Evolutionary conservation across 2,888 invertebrate species (phyloP).

Genomic region (Drosophila algonquin): DNA sequence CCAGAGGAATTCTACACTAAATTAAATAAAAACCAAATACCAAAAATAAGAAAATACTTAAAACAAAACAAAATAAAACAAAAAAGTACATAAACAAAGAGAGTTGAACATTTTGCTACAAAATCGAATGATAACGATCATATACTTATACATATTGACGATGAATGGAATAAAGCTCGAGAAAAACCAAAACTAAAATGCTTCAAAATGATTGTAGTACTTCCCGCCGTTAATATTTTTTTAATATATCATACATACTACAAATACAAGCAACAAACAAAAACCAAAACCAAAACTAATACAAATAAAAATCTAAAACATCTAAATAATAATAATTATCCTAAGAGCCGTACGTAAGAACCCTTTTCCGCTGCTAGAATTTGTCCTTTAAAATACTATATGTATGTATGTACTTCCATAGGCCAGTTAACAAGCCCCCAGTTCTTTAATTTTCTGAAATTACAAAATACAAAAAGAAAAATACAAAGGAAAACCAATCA

Average conservation of each 20-base stretch:
- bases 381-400: conserved; percentile 50
- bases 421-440: conserved; percentile 22
- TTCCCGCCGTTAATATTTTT: conserved; percentile 80
- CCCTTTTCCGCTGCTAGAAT: conserved; percentile 54
- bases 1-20: conserved; percentile 45
- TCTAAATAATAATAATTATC: conserved; percentile 39
- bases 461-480: conserved; percentile 6
- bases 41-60: conserved; percentile 20
- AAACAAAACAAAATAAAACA: conserved; percentile 20
- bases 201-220: conserved; percentile 75
- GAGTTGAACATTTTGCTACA: conserved; percentile 65
- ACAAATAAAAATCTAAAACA: conserved; percentile 10
- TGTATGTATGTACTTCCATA: conserved; percentile 55
- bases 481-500: background rate
- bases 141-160: conserved; percentile 45
- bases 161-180: conserved; percentile 25
- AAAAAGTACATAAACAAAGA: conserved; percentile 32
- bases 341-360: conserved; percentile 40
- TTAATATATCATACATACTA: conserved; percentile 53
- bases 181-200: conserved; percentile 50
- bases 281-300: background rate
- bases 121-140: conserved; percentile 61
- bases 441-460: conserved; percentile 7
- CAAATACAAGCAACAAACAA: conserved; percentile 34
- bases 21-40: conserved; percentile 25